Evolutionary conservation across 2,797 vertebrate species (phyloP).

Genomic region (Danio choprae): DNA sequence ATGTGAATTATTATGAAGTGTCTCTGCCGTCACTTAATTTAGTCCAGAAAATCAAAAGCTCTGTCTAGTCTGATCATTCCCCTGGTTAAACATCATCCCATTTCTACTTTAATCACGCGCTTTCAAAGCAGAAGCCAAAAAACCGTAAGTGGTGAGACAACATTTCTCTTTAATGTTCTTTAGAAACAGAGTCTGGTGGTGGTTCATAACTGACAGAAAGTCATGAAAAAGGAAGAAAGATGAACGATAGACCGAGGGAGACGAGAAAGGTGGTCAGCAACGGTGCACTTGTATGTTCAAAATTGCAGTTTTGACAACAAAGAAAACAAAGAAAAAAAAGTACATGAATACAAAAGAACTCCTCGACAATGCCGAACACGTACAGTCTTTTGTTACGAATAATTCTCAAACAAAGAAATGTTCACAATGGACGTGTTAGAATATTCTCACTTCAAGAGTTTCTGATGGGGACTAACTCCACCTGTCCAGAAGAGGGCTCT

Average conservation of each 20-base stretch:
- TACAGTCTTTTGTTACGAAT: constrained; percentile 54
- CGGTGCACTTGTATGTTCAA: constrained; percentile 66
- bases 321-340: constrained; percentile 59
- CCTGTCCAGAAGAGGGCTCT: constrained; percentile 24
- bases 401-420: constrained; percentile 71
- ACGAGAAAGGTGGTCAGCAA: constrained; percentile 55
- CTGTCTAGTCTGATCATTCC: constrained; percentile 20
- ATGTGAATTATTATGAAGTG: constrained; percentile 2
- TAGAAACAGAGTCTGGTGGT: constrained; percentile 81
- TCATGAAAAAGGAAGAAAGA: constrained; percentile 58
- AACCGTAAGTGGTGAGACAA: constrained; percentile 83
- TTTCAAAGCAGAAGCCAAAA: constrained; percentile 7
- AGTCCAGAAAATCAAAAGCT: constrained; percentile 25
- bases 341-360: constrained; percentile 66
- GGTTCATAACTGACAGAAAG: constrained; percentile 79
- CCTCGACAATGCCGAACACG: constrained; percentile 60
- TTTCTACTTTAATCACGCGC: not conserved
- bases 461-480: not conserved
- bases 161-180: constrained; percentile 84
- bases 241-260: constrained; percentile 22
- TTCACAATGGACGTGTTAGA: constrained; percentile 69
- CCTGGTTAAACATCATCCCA: constrained; percentile 10
- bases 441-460: constrained; percentile 70
- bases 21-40: not conserved
- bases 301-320: constrained; percentile 69